Base-by-base conservation (phyloP, 2,888 invertebrate genomes). In the Dexiosoma caninum region DNA sequence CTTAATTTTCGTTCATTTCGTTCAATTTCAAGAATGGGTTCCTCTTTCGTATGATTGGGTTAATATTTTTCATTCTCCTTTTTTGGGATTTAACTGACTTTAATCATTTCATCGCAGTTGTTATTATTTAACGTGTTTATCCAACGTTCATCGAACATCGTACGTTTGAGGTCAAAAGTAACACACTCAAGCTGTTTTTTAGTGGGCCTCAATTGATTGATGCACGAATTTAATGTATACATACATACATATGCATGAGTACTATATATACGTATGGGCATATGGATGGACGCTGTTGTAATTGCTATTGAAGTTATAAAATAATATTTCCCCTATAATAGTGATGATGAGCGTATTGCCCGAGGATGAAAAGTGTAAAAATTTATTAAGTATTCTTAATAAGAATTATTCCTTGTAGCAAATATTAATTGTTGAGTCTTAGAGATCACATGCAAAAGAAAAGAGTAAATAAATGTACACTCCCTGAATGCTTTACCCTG, bases 101-200 rank as follows among this genome's bases (percentile, higher is more conserved):
- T 60, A 37, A 71, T 71, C 40, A 51, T 51, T 46, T 60, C 59
- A 76, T 60, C 59, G 49, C 49, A 67, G 14, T 51, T 55, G 51
- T 69, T 57, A 55, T 67, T 51, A 27, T 62, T 62, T 55, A 62
- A 62, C 53, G 70, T 77, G 60, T 70, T 60, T 77, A 67, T 69
- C 57, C 57, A 57, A 19, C 12, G 35, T 23, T 57, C 57, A 69
- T 57, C 46, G 40, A 35, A 69, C 69, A 70, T 44, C 32, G 49
- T 64, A 59, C 64, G 64, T 64, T 64, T 44, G 67, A 42, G 75
- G 80, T 80, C 67, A 72, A 59, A 66, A 66, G 71, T 60, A 76
- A 59, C 66, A 70, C 60, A 67, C 59, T 40, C 72, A 67, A 74
- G 62, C 69, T 75, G 67, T 40, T 69, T 74, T 62, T 62, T 55